Percentiles rank a stretch among this genome's conserved stretches.
These are phyloP conservation scores for Zalophus californianus DNA, from an alignment of 2,797 vertebrate genomes.

Conservation along the genomic window DNA sequence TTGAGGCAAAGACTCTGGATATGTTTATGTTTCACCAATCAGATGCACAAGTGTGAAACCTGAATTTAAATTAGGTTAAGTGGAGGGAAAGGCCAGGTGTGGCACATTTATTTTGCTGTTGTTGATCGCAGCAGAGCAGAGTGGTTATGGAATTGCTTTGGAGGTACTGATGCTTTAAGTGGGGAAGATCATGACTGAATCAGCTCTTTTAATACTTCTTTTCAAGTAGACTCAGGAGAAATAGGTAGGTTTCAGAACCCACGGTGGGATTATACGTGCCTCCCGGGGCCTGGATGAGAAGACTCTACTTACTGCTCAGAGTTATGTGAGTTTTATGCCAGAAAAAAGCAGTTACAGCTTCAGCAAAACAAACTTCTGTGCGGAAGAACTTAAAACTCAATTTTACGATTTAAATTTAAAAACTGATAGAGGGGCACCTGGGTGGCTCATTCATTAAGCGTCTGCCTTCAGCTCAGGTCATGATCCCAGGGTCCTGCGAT, in stretches of 20 bases:
- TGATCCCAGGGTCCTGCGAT: too few relatives aligned
- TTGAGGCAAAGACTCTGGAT: neutral
- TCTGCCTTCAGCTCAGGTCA: too few relatives aligned
- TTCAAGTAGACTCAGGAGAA: neutral
- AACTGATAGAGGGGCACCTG: neutral
- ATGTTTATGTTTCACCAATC: constrained; percentile 37
- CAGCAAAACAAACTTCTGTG: neutral
- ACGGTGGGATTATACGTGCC: neutral
- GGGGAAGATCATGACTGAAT: neutral
- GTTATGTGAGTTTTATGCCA: neutral
- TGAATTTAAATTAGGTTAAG: constrained; percentile 44
- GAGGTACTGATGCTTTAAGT: neutral
- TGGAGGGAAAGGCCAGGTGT: neutral
- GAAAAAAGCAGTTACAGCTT: neutral
- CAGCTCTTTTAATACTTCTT: neutral
- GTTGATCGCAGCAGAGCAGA: neutral
- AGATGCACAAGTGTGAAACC: neutral
- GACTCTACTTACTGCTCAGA: neutral
- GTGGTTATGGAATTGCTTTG: neutral
- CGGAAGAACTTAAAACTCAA: neutral
- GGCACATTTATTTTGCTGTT: neutral
- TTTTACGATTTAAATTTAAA: constrained; percentile 13
- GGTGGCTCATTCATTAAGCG: too few relatives aligned
- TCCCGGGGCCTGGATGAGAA: neutral
- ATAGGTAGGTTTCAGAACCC: neutral